A percentile compares a stretch with the other conserved stretches of the same genome.
Evolutionary conservation across 2,797 vertebrate genomes (phyloP).

Genomic region (Phrynocephalus guinanensis): DNA sequence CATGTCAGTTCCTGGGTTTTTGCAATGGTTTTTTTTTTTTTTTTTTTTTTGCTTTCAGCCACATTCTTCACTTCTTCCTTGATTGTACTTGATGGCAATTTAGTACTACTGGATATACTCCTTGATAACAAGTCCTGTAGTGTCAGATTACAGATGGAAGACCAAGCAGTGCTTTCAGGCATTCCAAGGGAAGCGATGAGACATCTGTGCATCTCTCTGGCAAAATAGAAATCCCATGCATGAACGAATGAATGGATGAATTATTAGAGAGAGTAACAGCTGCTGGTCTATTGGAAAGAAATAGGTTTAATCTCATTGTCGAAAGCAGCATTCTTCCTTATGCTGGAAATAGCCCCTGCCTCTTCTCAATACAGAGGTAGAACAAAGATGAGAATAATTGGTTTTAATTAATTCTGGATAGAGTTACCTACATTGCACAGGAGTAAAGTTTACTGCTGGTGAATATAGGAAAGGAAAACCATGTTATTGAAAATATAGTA

Average conservation of each 20-base stretch:
- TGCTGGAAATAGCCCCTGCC: background rate
- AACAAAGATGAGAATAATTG: background rate
- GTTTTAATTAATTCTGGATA: background rate
- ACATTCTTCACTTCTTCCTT: background rate
- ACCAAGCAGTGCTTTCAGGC: background rate
- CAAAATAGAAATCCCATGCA: background rate
- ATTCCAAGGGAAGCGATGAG: background rate
- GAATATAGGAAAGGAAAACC: background rate
- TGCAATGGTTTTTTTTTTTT: background rate
- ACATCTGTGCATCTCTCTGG: background rate
- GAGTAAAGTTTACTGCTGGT: background rate
- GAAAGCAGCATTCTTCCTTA: background rate
- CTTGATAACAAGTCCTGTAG: background rate
- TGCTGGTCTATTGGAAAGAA: conserved; percentile 5
- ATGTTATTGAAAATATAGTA: conserved; percentile 1
- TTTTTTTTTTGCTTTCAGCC: background rate
- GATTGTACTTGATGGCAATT: background rate
- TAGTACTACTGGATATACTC: background rate
- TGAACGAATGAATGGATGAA: background rate
- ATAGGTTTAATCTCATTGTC: background rate
- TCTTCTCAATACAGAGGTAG: background rate
- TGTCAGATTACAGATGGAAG: background rate
- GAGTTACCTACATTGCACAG: background rate
- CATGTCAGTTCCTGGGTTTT: background rate
- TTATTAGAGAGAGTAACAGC: background rate